These are phyloP conservation scores for Gymnarchus niloticus DNA, from an alignment of 2,113 vertebrate genomes.

Conservation along the genomic window DNA sequence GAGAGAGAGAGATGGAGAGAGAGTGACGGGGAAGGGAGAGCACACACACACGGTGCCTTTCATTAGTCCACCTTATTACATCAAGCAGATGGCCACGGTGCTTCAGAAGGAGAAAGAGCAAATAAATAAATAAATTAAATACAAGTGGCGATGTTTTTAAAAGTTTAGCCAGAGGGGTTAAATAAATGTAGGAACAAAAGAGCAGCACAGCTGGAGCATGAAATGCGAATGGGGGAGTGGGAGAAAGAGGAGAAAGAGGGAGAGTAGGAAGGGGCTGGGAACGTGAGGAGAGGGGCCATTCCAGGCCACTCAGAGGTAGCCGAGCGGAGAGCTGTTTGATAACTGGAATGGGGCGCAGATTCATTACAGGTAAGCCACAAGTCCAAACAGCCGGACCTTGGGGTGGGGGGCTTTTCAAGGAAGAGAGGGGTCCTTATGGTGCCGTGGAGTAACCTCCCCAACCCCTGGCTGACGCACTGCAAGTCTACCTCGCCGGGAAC, in stretches of 20 bases:
- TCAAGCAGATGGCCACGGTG: constrained; percentile 66
- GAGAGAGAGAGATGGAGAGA: not conserved
- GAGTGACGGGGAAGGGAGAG: not conserved
- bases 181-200: constrained; percentile 68
- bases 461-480: too few relatives aligned
- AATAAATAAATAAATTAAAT: constrained; percentile 62
- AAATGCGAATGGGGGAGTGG: constrained; percentile 79
- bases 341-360: constrained; percentile 23
- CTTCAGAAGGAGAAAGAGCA: constrained; percentile 17
- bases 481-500: not conserved
- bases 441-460: not conserved
- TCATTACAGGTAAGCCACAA: constrained; percentile 43
- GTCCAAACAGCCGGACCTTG: constrained; percentile 28
- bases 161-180: constrained; percentile 72
- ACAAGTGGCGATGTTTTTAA: constrained; percentile 55
- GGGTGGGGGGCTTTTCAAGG: not conserved
- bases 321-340: not conserved
- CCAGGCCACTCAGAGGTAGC: not conserved
- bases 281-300: constrained; percentile 11
- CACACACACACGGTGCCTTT: constrained; percentile 1
- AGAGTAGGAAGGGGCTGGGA: constrained; percentile 46
- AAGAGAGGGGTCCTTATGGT: not conserved
- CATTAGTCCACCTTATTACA: constrained; percentile 40
- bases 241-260: constrained; percentile 52
- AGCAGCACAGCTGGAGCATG: constrained; percentile 73